These are phyloP conservation scores for Lissonota sp. DNA, from an alignment of 2,888 invertebrate species.

Conservation along the genomic window DNA sequence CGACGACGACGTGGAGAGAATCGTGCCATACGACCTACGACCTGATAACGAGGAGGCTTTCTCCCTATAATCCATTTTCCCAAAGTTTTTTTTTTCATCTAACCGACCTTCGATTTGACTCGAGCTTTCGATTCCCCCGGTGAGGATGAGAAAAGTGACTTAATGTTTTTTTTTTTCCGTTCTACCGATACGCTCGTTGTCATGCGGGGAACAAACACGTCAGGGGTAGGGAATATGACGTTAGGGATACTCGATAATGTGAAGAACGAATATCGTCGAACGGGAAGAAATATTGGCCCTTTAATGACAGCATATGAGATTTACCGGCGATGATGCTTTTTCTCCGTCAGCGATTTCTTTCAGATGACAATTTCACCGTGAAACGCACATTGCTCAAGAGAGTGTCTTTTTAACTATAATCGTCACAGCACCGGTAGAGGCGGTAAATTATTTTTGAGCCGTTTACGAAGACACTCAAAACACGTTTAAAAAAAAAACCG, in stretches of 20 bases:
- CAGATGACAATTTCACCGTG: neutral
- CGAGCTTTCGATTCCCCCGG: no score
- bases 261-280: neutral
- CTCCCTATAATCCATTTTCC: neutral
- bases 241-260: neutral
- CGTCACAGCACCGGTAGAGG: slow-evolving; percentile 31
- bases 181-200: neutral
- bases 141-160: no score
- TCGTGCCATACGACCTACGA: slow-evolving; percentile 60
- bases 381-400: neutral
- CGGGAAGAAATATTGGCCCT: no score
- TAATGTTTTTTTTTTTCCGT: slow-evolving; percentile 3
- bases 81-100: neutral
- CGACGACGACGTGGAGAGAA: slow-evolving; percentile 56
- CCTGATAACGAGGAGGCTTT: slow-evolving; percentile 58
- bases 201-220: neutral
- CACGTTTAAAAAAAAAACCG: slow-evolving; percentile 26
- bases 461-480: slow-evolving; percentile 17
- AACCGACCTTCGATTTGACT: neutral
- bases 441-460: slow-evolving; percentile 23
- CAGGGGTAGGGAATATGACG: slow-evolving; percentile 6
- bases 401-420: neutral
- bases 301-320: neutral
- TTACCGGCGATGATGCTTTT: neutral
- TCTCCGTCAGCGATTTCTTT: neutral